Evolutionary conservation across 2,888 invertebrate genomes (phyloP), one percentile per base, ranked within the genome.

Genomic region (Drosophila flavopinicola): DNA sequence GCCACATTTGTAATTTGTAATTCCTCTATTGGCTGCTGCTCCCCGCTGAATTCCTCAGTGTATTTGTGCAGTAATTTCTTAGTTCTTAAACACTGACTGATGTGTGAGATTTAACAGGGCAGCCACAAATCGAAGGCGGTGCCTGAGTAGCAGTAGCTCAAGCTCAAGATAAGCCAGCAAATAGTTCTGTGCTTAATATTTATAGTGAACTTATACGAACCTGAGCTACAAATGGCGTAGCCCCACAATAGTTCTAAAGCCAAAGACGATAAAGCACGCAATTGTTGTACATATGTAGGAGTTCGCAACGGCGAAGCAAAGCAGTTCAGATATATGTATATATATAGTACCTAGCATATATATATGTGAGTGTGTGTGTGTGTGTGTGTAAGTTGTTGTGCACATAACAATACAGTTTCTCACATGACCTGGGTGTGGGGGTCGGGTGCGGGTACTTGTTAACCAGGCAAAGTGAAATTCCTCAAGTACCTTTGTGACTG

Each of bases 401-500:
- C 44, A 32, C 44, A 66, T 51, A 59, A 56, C 75, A 67, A 74
- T 71, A 53, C 72, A 49, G 65, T 72, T 69, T 66, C 57, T 71
- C 72, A 59, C 68, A 66, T 52, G 35, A 45, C 15, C 29, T 27
- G 10, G 6, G n/a, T 20, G 17, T 38, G 35, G 30, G 6, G 38
- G 48, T 17, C 24, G 51, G 37, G 42, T 57, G 33, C 11, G 38
- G 20, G 30, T 32, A 51, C 24, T 33, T 35, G 47, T 59, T 64
- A 66, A 72, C 73, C 82, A 70, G 72, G 57, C 76, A 68, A 63
- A 72, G 71, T 58, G 67, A 66, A 79, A 84, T 79, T 72, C 65
- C 64, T 56, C 59, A 66, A 76, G 80, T 68, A 68, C 78, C 75
- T 71, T 47, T 65, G 59, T 53, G 69, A 68, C 68, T 83, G 60